A percentile compares a stretch with the other conserved stretches of the same genome.
Evolutionary conservation across 2,888 invertebrate genomes (phyloP).

Genomic region (Amphipyra tragopoginis): DNA sequence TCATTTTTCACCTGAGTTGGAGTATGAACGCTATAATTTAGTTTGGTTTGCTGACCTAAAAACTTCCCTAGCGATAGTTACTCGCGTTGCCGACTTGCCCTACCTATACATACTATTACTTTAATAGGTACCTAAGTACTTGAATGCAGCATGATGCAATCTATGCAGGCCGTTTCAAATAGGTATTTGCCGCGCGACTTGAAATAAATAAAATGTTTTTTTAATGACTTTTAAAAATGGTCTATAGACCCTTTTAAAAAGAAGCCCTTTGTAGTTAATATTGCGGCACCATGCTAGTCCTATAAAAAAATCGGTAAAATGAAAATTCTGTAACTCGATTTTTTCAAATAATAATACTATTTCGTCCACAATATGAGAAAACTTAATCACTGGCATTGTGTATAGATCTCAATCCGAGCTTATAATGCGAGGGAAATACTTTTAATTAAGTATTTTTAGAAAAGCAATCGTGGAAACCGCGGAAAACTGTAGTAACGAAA

Average conservation of each 20-base stretch:
- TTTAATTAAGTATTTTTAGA: conserved; percentile 3
- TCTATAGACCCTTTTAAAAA: too few species aligned
- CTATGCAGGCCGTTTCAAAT: conserved; percentile 38
- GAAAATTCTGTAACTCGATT: too few species aligned
- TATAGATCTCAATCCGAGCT: background rate
- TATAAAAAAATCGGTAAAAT: too few species aligned
- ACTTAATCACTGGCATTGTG: background rate
- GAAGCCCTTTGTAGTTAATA: too few species aligned
- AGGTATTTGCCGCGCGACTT: conserved; percentile 17
- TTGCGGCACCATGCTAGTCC: too few species aligned
- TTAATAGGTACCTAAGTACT: too few species aligned
- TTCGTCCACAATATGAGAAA: too few species aligned
- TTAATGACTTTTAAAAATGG: too few species aligned
- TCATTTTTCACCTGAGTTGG: background rate
- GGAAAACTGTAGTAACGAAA: conserved; percentile 30
- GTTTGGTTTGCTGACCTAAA: conserved; percentile 30
- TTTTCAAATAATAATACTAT: too few species aligned
- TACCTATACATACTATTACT: background rate
- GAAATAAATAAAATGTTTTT: background rate
- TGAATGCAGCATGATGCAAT: conserved; percentile 52
- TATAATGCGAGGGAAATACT: background rate
- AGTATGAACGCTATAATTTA: conserved; percentile 3
- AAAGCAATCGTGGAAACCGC: background rate
- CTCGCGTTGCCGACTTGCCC: background rate
- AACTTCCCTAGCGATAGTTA: conserved; percentile 7